Conservation (phyloP, 2,797 vertebrate species). For the Picus viridis region DNA sequence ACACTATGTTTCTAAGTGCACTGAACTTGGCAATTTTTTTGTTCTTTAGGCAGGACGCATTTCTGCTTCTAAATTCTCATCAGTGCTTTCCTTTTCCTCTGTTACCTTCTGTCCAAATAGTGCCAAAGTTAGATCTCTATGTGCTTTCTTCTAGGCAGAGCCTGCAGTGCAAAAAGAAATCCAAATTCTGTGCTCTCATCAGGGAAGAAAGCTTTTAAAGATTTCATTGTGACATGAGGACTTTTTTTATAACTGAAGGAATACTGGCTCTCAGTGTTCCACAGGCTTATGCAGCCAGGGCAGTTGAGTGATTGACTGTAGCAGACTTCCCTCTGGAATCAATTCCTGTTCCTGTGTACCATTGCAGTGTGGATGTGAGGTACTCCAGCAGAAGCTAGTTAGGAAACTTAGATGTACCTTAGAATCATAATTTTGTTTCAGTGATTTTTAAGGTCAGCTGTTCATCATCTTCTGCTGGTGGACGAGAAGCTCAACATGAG, state of each 20-base stretch:
- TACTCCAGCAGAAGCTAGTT: constrained; percentile 27
- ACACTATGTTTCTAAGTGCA: not conserved
- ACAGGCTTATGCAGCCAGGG: constrained; percentile 39
- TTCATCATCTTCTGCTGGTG: constrained; percentile 51
- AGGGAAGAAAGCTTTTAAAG: constrained; percentile 45
- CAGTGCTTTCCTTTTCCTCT: not conserved
- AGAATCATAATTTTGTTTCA: constrained; percentile 46
- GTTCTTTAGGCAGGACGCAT: not conserved
- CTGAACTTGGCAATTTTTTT: not conserved
- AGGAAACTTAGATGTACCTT: not conserved
- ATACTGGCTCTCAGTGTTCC: constrained; percentile 35
- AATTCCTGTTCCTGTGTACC: not conserved
- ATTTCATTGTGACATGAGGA: constrained; percentile 33
- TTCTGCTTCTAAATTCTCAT: constrained; percentile 16
- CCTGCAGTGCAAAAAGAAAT: constrained; percentile 33
- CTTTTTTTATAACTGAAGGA: constrained; percentile 53
- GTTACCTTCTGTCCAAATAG: constrained; percentile 2
- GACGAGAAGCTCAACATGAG: no score
- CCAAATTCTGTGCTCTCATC: constrained; percentile 10
- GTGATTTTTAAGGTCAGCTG: constrained; percentile 35
- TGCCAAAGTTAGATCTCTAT: not conserved
- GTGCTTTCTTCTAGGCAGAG: not conserved
- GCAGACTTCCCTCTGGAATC: constrained; percentile 16
- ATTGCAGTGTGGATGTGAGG: constrained; percentile 8
- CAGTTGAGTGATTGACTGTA: constrained; percentile 37